phyloP scores from a whole-genome alignment of 2,113 vertebrate genomes.

The Pluvianellus socialis region DNA sequence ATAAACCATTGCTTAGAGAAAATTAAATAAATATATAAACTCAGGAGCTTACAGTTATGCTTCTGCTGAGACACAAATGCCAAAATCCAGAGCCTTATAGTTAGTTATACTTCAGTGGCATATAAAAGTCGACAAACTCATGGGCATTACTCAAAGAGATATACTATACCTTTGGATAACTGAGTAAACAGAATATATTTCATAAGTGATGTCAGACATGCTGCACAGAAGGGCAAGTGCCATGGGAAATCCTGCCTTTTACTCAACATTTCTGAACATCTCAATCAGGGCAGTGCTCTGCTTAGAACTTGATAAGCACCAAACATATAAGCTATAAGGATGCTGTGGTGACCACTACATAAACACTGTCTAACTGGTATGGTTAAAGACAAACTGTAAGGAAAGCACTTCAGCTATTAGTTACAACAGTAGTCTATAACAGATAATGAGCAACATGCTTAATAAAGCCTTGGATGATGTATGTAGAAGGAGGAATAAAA shows the following conservation, averaged over 20 bases:
- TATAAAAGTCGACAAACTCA: not conserved
- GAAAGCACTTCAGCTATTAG: not conserved
- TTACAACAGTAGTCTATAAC: not conserved
- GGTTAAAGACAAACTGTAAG: not conserved
- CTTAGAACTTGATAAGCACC: not conserved
- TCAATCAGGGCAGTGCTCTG: not conserved
- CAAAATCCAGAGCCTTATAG: not conserved
- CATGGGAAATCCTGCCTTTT: not conserved
- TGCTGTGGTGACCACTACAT: not conserved
- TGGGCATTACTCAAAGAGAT: slow-evolving; percentile 32
- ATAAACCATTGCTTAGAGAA: not conserved
- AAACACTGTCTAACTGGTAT: not conserved
- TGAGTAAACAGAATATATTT: not conserved
- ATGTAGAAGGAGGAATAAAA: not conserved
- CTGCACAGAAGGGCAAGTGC: not conserved
- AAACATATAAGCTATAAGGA: accelerated
- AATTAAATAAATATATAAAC: not conserved
- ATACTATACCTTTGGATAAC: not conserved
- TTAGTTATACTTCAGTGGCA: not conserved
- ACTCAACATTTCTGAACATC: not conserved
- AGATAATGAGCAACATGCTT: not conserved
- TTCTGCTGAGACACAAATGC: not conserved
- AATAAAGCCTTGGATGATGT: not conserved
- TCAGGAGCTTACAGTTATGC: not conserved
- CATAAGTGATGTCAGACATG: not conserved